Conservation (phyloP, 2,797 vertebrate genomes). For the Benthosema pterotum region DNA sequence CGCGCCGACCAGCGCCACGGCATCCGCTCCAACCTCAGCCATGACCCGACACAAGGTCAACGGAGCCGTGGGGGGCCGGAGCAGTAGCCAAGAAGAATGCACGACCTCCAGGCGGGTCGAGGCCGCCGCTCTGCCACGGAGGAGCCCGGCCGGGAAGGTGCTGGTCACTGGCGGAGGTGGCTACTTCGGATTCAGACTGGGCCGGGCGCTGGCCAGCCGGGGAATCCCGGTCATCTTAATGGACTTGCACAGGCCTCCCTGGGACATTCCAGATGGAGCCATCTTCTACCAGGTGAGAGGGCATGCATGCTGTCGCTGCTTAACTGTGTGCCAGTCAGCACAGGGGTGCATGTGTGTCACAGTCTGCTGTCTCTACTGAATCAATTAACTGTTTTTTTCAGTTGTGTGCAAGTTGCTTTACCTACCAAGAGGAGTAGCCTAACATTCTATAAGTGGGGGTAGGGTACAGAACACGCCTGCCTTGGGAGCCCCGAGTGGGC, state of each 20-base stretch:
- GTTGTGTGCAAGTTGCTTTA: not conserved
- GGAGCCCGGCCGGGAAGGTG: constrained; percentile 69
- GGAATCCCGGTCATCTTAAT: constrained; percentile 86
- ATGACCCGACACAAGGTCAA: constrained; percentile 56
- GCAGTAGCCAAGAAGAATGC: constrained; percentile 54
- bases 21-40: constrained; percentile 2
- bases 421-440: not conserved
- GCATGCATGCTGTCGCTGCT: no score
- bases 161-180: constrained; percentile 92
- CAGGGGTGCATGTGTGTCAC: no score
- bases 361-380: not conserved
- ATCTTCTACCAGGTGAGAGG: constrained; percentile 85
- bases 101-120: constrained; percentile 41
- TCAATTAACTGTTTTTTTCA: not conserved
- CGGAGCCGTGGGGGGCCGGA: constrained; percentile 48
- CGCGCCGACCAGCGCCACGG: not conserved
- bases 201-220: constrained; percentile 79
- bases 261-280: constrained; percentile 80
- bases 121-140: constrained; percentile 18
- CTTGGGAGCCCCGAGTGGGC: not conserved
- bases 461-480: constrained; percentile 4
- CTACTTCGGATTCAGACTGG: constrained; percentile 90
- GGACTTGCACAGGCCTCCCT: constrained; percentile 81
- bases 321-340: not conserved
- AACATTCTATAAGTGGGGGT: not conserved